Evolutionary conservation across 2,797 vertebrate genomes (phyloP).

Genomic region (Sciurus carolinensis): DNA sequence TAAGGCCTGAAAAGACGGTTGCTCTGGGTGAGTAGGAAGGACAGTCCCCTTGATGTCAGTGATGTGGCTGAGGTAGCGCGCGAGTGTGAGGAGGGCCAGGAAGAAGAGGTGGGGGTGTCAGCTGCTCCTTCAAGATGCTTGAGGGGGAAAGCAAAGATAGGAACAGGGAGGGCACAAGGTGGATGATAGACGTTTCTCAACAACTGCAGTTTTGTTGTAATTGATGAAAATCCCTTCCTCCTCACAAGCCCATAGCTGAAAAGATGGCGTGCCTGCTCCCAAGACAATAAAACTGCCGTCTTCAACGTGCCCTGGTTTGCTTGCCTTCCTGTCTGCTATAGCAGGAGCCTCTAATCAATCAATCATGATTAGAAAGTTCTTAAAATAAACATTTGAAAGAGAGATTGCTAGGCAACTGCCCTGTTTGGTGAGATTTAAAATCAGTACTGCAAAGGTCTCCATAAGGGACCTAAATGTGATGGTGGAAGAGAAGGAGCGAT

Average conservation of each 20-base stretch:
- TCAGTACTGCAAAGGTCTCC: neutral
- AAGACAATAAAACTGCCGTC: neutral
- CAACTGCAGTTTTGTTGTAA: neutral
- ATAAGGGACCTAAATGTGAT: neutral
- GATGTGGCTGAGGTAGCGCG: neutral
- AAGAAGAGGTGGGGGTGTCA: neutral
- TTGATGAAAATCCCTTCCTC: slow-evolving; percentile 45
- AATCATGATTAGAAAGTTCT: neutral
- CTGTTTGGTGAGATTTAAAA: slow-evolving; percentile 22
- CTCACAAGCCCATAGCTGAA: neutral
- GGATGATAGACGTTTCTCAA: neutral
- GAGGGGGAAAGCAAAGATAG: neutral
- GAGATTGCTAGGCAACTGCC: neutral
- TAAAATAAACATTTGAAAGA: slow-evolving; percentile 1
- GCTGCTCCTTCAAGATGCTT: neutral
- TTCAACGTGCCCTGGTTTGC: neutral
- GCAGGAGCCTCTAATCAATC: neutral
- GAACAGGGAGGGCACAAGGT: neutral
- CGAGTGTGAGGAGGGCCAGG: neutral
- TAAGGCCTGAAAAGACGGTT: neutral
- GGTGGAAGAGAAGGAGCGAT: neutral
- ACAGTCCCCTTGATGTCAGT: neutral
- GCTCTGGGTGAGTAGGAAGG: neutral
- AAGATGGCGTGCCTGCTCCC: neutral
- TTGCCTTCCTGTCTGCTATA: neutral